A percentile compares a stretch with the other conserved stretches of the same genome.
Conservation (phyloP, 2,888 invertebrate species). For the Cataglyphis livida region DNA sequence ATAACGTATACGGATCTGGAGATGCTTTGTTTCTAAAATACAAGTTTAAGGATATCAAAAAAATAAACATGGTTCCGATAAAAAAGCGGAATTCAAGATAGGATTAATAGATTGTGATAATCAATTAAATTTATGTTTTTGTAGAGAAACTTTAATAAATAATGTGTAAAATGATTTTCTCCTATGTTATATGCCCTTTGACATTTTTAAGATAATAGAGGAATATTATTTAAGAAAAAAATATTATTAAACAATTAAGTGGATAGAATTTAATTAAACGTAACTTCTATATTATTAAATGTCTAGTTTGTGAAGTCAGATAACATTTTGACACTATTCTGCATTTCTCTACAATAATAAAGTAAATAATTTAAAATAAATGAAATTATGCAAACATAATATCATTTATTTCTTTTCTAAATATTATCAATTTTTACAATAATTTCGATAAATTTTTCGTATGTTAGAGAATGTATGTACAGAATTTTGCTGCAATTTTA, state of each 20-base stretch:
- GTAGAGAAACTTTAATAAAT: conserved; percentile 1
- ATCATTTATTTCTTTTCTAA: not conserved
- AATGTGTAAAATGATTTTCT: not conserved
- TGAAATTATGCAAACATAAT: not conserved
- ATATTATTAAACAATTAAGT: not conserved
- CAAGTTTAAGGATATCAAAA: conserved; percentile 42
- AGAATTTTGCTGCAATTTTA: not conserved
- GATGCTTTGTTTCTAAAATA: conserved; percentile 37
- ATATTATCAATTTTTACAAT: not conserved
- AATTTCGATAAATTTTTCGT: not conserved
- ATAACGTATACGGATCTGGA: conserved; percentile 21
- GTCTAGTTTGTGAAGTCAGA: not conserved
- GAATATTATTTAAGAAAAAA: not conserved
- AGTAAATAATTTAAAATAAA: not conserved
- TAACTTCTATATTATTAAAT: not conserved
- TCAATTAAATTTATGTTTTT: not conserved
- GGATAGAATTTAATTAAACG: not conserved
- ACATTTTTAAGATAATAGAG: not conserved
- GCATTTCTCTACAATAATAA: not conserved
- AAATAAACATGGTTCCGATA: conserved; percentile 10
- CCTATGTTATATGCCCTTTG: not conserved
- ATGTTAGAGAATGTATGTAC: not conserved
- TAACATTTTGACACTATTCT: not conserved
- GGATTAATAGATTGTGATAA: conserved; percentile 2
- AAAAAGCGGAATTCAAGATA: not conserved